These are phyloP conservation scores for Piscicola geometra DNA, from an alignment of 2,888 invertebrate species.

Conservation along the genomic window DNA sequence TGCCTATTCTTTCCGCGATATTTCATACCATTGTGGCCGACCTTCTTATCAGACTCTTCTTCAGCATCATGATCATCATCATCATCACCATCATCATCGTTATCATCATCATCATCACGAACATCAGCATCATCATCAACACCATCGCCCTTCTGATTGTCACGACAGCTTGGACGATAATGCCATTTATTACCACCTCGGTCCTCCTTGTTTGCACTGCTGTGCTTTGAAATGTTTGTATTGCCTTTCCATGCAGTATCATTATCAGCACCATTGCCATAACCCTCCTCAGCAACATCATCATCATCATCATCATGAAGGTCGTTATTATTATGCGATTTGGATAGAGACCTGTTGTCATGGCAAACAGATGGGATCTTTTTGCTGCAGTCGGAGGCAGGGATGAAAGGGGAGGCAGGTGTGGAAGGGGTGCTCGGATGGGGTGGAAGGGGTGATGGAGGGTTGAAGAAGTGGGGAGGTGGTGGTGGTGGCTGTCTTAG, in stretches of 20 bases:
- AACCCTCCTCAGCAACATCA: background rate
- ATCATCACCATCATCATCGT: conserved; percentile 1
- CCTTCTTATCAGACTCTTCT: background rate
- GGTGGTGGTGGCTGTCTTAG: background rate
- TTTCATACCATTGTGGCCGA: too few species aligned
- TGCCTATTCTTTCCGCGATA: background rate
- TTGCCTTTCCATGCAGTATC: background rate
- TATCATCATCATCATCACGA: background rate
- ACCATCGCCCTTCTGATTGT: background rate
- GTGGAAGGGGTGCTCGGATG: too few species aligned
- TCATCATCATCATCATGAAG: background rate
- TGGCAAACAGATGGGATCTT: too few species aligned
- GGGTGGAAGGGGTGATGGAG: background rate
- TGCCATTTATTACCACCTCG: too few species aligned
- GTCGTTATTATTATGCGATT: background rate
- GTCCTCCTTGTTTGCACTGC: too few species aligned
- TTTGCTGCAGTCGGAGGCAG: too few species aligned
- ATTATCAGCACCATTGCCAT: background rate
- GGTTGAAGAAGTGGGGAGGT: background rate
- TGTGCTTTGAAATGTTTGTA: too few species aligned
- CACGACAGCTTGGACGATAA: too few species aligned
- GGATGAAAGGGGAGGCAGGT: too few species aligned
- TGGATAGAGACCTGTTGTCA: too few species aligned
- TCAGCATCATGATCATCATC: background rate
- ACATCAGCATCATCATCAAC: background rate